Percentiles rank a stretch among this genome's conserved stretches.
These are phyloP conservation scores for Stegophylla sp. DNA, from an alignment of 2,888 invertebrate species.

Conservation along the genomic window DNA sequence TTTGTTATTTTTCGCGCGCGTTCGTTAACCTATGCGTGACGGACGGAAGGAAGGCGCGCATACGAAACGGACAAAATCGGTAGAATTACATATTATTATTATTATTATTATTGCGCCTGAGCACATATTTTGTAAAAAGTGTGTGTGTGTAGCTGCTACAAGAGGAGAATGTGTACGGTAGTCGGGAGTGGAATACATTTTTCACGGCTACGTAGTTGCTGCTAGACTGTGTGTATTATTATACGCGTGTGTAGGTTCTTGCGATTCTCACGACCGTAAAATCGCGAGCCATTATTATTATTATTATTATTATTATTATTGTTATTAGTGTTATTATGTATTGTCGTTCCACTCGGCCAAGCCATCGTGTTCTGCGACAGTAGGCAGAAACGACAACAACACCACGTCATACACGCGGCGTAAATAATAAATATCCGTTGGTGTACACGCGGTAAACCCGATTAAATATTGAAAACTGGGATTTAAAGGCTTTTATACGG, in stretches of 20 bases:
- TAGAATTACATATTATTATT: no score
- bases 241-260: neutral
- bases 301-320: constrained; percentile 12
- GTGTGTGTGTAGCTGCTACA: neutral
- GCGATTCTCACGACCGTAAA: constrained; percentile 50
- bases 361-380: neutral
- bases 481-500: constrained; percentile 55
- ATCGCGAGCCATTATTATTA: constrained; percentile 25
- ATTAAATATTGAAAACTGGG: constrained; percentile 56
- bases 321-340: no score
- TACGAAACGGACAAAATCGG: no score
- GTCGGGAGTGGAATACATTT: neutral
- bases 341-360: neutral
- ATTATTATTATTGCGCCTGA: no score
- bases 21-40: no score
- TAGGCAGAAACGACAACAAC: constrained; percentile 6
- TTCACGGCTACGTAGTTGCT: neutral
- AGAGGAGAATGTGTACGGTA: neutral
- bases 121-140: neutral
- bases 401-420: neutral
- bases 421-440: neutral
- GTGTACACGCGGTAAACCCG: constrained; percentile 36
- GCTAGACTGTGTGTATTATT: neutral
- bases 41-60: no score
- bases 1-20: no score